Evolutionary conservation across 1,140 invertebrate species (phyloP).

Genomic region (Tetragonula clypearis): DNA sequence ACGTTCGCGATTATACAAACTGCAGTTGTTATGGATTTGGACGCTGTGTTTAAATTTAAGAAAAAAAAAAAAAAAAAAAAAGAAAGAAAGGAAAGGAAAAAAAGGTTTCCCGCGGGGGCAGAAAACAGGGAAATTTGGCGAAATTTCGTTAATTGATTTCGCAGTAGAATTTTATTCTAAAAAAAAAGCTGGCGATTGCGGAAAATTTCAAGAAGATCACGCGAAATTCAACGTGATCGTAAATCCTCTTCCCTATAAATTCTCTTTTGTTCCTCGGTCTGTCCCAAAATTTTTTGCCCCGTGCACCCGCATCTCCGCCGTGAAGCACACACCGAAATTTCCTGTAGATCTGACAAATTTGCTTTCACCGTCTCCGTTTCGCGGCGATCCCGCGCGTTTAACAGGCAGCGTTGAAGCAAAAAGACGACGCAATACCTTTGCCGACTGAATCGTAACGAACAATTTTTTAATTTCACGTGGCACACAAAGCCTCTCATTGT

Average conservation of each 20-base stretch:
- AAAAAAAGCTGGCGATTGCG: too few species aligned
- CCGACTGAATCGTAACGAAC: not conserved
- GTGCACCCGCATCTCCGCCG: not conserved
- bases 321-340: not conserved
- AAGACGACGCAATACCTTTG: not conserved
- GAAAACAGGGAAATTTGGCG: too few species aligned
- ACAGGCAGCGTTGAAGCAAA: not conserved
- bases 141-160: not conserved
- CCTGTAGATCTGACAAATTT: not conserved
- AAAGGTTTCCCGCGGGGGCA: not conserved
- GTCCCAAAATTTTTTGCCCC: not conserved
- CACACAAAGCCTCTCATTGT: conserved; percentile 9
- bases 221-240: too few species aligned
- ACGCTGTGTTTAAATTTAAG: not conserved
- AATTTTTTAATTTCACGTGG: not conserved
- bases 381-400: too few species aligned
- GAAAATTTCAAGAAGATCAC: too few species aligned
- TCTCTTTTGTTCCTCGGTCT: not conserved
- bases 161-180: not conserved
- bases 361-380: not conserved
- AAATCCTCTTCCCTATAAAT: not conserved
- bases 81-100: not conserved
- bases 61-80: not conserved
- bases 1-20: not conserved
- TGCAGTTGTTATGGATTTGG: not conserved